phyloP scores from a whole-genome alignment of 1,140 invertebrate genomes.

The Goniozus legneri region DNA sequence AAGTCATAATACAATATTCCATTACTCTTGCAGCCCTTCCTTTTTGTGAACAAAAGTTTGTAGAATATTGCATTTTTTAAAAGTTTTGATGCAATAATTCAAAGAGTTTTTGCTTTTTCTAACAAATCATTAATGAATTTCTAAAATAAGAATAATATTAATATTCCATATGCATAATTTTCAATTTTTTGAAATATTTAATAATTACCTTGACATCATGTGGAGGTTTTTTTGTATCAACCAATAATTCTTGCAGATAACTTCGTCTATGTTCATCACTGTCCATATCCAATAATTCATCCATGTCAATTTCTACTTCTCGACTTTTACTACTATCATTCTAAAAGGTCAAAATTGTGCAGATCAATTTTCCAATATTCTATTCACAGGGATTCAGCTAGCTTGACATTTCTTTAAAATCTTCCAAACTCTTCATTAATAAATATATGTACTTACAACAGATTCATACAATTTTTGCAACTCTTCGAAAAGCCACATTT shows the following conservation, averaged over 20 bases:
- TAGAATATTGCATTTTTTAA: slow-evolving; percentile 8
- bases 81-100: slow-evolving; percentile 37
- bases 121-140: slow-evolving; percentile 87
- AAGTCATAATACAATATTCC: slow-evolving; percentile 7
- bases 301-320: slow-evolving; percentile 90
- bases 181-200: background rate
- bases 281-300: slow-evolving; percentile 90
- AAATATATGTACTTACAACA: slow-evolving; percentile 66
- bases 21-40: slow-evolving; percentile 16
- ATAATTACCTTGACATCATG: slow-evolving; percentile 78
- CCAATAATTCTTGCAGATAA: slow-evolving; percentile 76
- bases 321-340: slow-evolving; percentile 58
- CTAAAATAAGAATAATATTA: slow-evolving; percentile 56
- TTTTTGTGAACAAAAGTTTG: slow-evolving; percentile 35
- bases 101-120: slow-evolving; percentile 84
- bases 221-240: slow-evolving; percentile 78
- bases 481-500: slow-evolving; percentile 97
- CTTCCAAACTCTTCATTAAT: slow-evolving; percentile 1
- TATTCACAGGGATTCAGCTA: too few species aligned
- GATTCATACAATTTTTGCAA: slow-evolving; percentile 85
- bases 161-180: slow-evolving; percentile 4
- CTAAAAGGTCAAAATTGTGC: slow-evolving; percentile 39
- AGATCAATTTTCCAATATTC: slow-evolving; percentile 3
- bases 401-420: background rate
- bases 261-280: slow-evolving; percentile 76